Evolutionary conservation across 2,113 vertebrate genomes (phyloP), one percentile per base, ranked within the genome.

Genomic region (Onychostoma macrolepis): DNA sequence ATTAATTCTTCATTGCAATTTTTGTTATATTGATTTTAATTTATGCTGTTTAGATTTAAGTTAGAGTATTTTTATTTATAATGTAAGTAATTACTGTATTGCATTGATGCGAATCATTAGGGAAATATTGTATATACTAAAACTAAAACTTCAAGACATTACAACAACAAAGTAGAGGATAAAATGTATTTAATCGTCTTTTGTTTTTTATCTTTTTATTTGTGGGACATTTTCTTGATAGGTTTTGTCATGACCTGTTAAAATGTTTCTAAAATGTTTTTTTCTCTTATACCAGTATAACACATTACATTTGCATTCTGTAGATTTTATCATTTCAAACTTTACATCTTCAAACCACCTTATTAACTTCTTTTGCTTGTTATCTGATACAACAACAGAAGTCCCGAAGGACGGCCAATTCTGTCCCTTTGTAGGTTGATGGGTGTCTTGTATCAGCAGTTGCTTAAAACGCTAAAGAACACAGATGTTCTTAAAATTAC

Each of bases 401-500:
- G 9, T 67, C 80, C 84, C 80, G 15, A 17, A 12, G 24, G 84
- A 79, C 19, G 11, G 28, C 58, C 19, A 76, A 7, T 82, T 88
- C 89, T 85, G 89, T 92, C 85, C 90, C 83, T 86, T 89, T 90
- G 92, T 89, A 80, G 81, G 45, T 45, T 58, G 33, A 86, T 38
- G 24, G 86, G 80, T 88, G 84, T 90, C 87, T 61, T 71, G 80
- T 90, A 83, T 88, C 80, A 89, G 87, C 87, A 78, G 90, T 78
- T 86, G 86, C 88, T 90, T 90, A 92, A 92, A 92, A 94, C 88
- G 91, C 94, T 92, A 93, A 93, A 93, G 86, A 90, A 92, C 91
- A 93, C 95, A 95, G 94, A 95, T 95, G 95, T 95, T 92, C 89
- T 87, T 91, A 89, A 92, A 94, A 93, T 95, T 94, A 94, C 91